Base-by-base conservation (phyloP, 1,140 invertebrate genomes). In the Caerostris extrusa region DNA sequence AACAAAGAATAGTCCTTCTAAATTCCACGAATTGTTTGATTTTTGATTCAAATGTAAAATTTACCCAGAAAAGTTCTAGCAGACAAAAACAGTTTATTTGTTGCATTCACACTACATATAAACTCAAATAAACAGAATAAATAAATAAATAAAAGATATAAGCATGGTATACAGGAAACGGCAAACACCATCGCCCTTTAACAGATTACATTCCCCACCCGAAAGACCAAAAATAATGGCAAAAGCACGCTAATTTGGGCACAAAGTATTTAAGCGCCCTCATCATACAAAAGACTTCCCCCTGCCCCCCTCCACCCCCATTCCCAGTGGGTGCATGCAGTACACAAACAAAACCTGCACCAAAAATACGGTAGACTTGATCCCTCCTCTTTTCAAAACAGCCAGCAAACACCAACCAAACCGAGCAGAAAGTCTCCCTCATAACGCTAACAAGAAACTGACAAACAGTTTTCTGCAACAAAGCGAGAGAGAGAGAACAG, bases 371-470 rank as follows among this genome's bases (percentile, higher is more conserved):
- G 83, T 58, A 58, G 83, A 60, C 34, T 50, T 50, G 56, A 19
- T 58, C 56, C n/a, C 17, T 85, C 34, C 34, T 34, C 34, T 34
- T 34, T 34, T 34, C 34, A 34, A 34, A 34, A 34, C 34, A 34
- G 34, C 34, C 34, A 34, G 34, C 34, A 82, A 55, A 50, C 56
- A 85, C 3, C 64, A 67, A 67, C 83, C 86, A 58, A 88, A 67
- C 58, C 86, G 34, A 58, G 50, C 61, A 67, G 50, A 88, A 67
- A 88, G 50, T 77, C 55, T 53, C 55, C 69, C 56, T 71, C 88
- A 90, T 90, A 90, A 90, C 90, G 90, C 90, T 91, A 92, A 92
- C 90, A 92, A 92, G 90, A 92, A 88, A 92, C 90, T 64, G 90
- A 92, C 90, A 92, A 92, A 92, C 90, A 92, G 55, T 81, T 53